Evolutionary conservation across 1,140 invertebrate species (phyloP), one percentile per base, ranked within the genome.

Genomic region (Belonocnema kinseyi): DNA sequence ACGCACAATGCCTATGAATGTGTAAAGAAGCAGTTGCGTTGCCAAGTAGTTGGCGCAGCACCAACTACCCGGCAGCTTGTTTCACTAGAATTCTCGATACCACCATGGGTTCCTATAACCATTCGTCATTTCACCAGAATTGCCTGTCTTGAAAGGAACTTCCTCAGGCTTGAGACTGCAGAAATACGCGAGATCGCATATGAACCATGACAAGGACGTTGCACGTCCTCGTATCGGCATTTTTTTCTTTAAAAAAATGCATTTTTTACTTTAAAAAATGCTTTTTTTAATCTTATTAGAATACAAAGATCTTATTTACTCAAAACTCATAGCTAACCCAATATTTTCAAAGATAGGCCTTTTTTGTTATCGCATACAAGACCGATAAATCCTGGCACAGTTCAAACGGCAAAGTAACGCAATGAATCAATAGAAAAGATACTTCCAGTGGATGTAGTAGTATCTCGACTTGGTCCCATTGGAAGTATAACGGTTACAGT

Each of bases 401-500:
- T 40, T 74, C 56, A 56, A 54, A 33, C 73, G 58, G 19, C 52
- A 26, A 56, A 56, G 54, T 56, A 56, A 40, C 50, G 56, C 14
- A 50, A 74, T 40, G 51, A 46, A 74, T 74, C 73, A 50, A 46
- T 33, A 74, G 56, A 74, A 33, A 56, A 61, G 26, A 53, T 52
- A 40, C 53, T 77, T 21, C 3, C 26, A 19, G 7, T 56, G 54
- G 17, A 21, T 21, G 72, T 54, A 76, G 26, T 33, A 3, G 26
- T 3, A 33, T 5, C 26, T 33, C 26, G 26, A 33, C 26, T 33
- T 33, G 2, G 26, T 0, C 26, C 26, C 26, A 19, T 7, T 56
- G 54, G 54, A 56, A 56, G 72, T 54, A 76, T 81, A 54, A 77
- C 75, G 83, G 84, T 85, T 85, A 81, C 77, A 80, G 80, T 78